Base-by-base conservation (phyloP, 2,113 vertebrate species). In the Ceyx cyanopectus region DNA sequence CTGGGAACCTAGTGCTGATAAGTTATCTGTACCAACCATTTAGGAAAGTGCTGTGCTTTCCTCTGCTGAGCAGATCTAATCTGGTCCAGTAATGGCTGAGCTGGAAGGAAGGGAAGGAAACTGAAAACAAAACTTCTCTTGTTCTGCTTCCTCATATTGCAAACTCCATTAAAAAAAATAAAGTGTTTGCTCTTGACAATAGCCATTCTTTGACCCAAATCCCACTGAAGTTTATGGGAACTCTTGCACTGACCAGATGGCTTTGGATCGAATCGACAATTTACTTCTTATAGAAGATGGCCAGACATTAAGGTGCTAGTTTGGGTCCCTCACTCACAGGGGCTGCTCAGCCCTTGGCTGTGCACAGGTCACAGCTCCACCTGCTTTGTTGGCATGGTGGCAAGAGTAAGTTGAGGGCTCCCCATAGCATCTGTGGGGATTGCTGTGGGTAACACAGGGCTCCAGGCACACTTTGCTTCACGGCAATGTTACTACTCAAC, bases 41-140 rank as follows among this genome's bases (percentile, higher is more conserved):
- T 73, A 91, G 87, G 67, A 80, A 94, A 92, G 67, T 3, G 24
- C 41, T 14, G 4, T 0, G 12, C 60, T 94, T 87, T 75, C 85
- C 62, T 53, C 81, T 79, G 62, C 81, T 37, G 74, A 50, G 22
- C 0, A 91, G 91, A 87, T 95, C 68, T 87, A 91, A 92, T 95
- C 91, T 76, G 6, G 50, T 17, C 57, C 29, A 79, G 62, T 26
- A 89, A 92, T 7, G 62, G 58, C 50, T 61, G 45, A 66, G 67
- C 51, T 7, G 4, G 32, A 87, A 89, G 89, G 94, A 96, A 95
- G 70, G 58, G 75, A 93, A 96, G 91, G 89, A 92, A 95, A 94
- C 91, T 58, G 56, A 58, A 85, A 82, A n/a, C 81, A 93, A 91
- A 96, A 92, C 85, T 79, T 41, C 12, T 50, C 58, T 69, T 91